phyloP scores from a whole-genome alignment of 2,113 vertebrate genomes.

The Oenanthe melanoleuca region DNA sequence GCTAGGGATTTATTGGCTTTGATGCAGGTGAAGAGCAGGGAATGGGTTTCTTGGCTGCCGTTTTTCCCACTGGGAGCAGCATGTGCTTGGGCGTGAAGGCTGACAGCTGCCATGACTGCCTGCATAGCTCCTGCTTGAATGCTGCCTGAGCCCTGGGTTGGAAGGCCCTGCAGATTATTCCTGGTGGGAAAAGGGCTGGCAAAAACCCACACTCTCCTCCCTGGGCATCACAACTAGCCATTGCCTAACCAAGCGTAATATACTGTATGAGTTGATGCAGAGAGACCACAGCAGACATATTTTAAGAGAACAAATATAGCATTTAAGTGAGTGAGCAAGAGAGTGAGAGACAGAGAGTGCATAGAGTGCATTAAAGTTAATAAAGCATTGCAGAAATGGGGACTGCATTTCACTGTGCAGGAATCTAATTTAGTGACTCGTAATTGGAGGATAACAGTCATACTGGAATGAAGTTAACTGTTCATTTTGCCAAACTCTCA shows the following conservation, averaged over 20 bases:
- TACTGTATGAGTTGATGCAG: slow-evolving; percentile 25
- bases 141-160: neutral
- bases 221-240: slow-evolving; percentile 32
- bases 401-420: slow-evolving; percentile 61
- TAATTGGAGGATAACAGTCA: slow-evolving; percentile 63
- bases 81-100: neutral
- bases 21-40: neutral
- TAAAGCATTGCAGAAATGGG: slow-evolving; percentile 56
- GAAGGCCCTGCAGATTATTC: slow-evolving; percentile 2
- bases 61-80: neutral
- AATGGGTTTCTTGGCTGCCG: neutral
- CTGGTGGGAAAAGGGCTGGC: neutral
- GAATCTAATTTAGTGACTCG: slow-evolving; percentile 68
- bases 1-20: neutral
- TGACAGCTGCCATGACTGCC: neutral
- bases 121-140: neutral
- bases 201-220: slow-evolving; percentile 38
- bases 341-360: slow-evolving; percentile 46
- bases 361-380: slow-evolving; percentile 71
- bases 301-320: slow-evolving; percentile 70
- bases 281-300: slow-evolving; percentile 8
- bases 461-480: slow-evolving; percentile 48
- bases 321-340: slow-evolving; percentile 38
- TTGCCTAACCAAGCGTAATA: slow-evolving; percentile 26
- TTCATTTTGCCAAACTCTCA: slow-evolving; percentile 63